phyloP scores from a whole-genome alignment of 2,113 vertebrate species.

The Setophaga coronata region DNA sequence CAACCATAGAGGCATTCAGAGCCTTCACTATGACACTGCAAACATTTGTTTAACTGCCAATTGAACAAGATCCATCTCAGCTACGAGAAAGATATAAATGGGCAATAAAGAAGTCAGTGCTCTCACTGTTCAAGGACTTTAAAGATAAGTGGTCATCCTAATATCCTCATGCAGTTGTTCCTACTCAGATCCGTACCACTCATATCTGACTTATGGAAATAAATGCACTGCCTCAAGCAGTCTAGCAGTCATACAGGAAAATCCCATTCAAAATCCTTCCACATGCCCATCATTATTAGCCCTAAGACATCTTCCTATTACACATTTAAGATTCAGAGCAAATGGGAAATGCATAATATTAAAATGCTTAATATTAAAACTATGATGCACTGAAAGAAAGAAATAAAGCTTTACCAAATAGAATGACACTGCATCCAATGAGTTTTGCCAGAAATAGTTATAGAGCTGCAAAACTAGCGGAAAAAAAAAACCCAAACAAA shows the following conservation, averaged over 20 bases:
- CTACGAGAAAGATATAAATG: conserved; percentile 49
- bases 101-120: conserved; percentile 54
- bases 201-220: neutral
- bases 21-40: conserved; percentile 56
- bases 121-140: conserved; percentile 49
- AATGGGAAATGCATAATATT: neutral
- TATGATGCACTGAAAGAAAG: neutral
- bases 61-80: conserved; percentile 54
- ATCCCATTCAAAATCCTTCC: neutral
- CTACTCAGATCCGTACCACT: neutral
- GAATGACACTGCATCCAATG: neutral
- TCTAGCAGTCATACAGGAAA: neutral
- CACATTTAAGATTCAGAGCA: neutral
- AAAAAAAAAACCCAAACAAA: neutral
- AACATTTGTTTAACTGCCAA: conserved; percentile 66
- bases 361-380: neutral
- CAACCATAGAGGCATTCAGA: conserved; percentile 53
- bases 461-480: neutral
- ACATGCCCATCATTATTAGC: neutral
- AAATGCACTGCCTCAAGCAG: neutral
- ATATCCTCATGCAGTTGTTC: conserved; percentile 3
- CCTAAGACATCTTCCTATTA: neutral
- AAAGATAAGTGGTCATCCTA: conserved; percentile 47
- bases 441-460: neutral
- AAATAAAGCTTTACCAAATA: neutral